Evolutionary conservation across 2,797 vertebrate genomes (phyloP).

Genomic region (Leucoraja ocellata): DNA sequence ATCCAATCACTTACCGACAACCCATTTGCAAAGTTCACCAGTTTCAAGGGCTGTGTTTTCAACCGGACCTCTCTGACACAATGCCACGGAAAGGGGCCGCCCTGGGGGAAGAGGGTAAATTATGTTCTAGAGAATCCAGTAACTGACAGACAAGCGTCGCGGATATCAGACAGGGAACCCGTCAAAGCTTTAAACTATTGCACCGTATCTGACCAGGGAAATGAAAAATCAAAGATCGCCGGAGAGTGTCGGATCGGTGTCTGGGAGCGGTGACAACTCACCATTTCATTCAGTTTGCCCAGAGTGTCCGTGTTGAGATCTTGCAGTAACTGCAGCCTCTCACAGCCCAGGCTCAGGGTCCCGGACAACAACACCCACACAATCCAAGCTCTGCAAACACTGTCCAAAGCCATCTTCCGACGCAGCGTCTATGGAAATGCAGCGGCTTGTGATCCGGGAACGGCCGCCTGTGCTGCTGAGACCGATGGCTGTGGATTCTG

Average conservation of each 20-base stretch:
- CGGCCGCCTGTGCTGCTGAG: no score
- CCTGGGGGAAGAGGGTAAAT: not conserved
- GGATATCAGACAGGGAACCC: no score
- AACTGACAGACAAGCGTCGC: not conserved
- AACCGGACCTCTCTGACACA: not conserved
- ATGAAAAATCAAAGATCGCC: no score
- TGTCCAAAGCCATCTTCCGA: not conserved
- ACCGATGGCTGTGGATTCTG: no score
- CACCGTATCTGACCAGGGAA: not conserved
- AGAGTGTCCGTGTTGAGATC: not conserved
- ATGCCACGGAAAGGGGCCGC: not conserved
- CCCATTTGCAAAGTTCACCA: not conserved
- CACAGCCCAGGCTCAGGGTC: slow-evolving; percentile 8
- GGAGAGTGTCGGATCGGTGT: not conserved
- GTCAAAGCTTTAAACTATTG: not conserved
- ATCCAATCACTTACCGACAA: slow-evolving; percentile 2
- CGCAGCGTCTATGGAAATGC: no score
- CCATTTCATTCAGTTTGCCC: slow-evolving; percentile 8
- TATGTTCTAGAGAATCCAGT: not conserved
- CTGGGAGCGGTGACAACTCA: not conserved
- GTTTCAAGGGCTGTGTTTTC: not conserved
- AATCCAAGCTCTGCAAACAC: not conserved
- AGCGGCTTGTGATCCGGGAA: no score
- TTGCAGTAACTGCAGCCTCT: slow-evolving; percentile 14
- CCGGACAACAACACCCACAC: not conserved